Conservation (phyloP, 2,113 vertebrate genomes). For the Paradisaea rubra region DNA sequence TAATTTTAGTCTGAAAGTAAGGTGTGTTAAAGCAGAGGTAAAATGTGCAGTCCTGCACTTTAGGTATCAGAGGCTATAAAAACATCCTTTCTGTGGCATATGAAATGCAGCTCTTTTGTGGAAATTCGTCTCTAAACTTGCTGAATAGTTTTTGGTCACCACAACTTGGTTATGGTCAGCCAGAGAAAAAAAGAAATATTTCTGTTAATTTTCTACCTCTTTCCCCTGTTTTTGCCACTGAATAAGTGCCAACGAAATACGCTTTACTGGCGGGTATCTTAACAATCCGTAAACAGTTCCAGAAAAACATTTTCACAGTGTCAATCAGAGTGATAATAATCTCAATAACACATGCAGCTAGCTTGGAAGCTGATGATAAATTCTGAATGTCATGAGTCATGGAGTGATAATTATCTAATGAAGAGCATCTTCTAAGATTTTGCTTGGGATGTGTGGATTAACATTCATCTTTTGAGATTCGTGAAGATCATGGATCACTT, state of each 20-base stretch:
- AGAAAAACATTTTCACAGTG: not conserved
- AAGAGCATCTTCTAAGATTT: not conserved
- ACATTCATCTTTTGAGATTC: not conserved
- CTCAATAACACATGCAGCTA: not conserved
- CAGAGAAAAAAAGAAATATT: not conserved
- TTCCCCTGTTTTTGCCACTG: not conserved
- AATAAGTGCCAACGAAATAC: not conserved
- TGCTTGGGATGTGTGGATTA: not conserved
- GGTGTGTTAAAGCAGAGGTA: not conserved
- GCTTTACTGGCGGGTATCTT: not conserved
- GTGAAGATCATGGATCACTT: not conserved
- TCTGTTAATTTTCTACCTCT: not conserved
- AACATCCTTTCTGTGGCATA: not conserved
- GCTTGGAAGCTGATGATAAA: not conserved
- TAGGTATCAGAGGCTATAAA: not conserved
- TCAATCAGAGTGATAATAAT: not conserved
- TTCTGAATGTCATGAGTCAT: not conserved
- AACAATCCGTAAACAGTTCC: slow-evolving; percentile 18
- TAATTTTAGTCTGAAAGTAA: not conserved
- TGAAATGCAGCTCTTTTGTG: slow-evolving; percentile 10
- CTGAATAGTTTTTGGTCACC: not conserved
- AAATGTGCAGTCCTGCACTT: not conserved
- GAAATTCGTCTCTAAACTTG: slow-evolving; percentile 1
- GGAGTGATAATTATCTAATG: not conserved
- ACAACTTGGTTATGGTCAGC: not conserved